Conservation (phyloP, 2,888 invertebrate species). For the Drosophila cracens region DNA sequence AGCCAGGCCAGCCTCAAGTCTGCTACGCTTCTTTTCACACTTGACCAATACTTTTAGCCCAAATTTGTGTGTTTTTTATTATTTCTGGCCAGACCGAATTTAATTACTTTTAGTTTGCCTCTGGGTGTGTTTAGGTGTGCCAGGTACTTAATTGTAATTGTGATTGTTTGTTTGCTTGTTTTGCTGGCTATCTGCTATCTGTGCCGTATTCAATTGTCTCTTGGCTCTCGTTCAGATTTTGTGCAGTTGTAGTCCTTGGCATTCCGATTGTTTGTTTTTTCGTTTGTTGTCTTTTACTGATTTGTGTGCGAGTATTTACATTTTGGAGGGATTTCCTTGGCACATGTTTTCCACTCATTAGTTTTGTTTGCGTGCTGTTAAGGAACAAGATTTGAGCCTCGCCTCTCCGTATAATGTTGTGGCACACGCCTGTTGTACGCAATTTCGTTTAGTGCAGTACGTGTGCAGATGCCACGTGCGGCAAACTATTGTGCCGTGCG, state of each 20-base stretch:
- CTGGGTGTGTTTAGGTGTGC: slow-evolving; percentile 7
- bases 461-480: slow-evolving; percentile 22
- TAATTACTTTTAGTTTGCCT: slow-evolving; percentile 17
- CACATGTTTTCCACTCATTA: slow-evolving; percentile 38
- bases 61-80: not conserved
- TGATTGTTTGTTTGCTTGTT: slow-evolving; percentile 5
- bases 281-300: not conserved
- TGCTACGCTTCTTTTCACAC: not conserved
- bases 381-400: slow-evolving; percentile 2
- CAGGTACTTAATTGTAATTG: slow-evolving; percentile 1
- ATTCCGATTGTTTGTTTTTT: slow-evolving; percentile 2
- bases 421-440: slow-evolving; percentile 40
- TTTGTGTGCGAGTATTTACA: slow-evolving; percentile 30
- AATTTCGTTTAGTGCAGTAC: slow-evolving; percentile 33
- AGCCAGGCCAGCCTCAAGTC: not conserved
- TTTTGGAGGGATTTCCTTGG: slow-evolving; percentile 16
- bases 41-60: not conserved
- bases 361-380: slow-evolving; percentile 28
- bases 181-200: not conserved
- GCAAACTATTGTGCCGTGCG: slow-evolving; percentile 33
- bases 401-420: slow-evolving; percentile 1
- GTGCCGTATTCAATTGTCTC: not conserved
- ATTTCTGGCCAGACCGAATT: slow-evolving; percentile 14
- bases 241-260: slow-evolving; percentile 4
- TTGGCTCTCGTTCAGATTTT: slow-evolving; percentile 10